phyloP scores from a whole-genome alignment of 2,888 invertebrate genomes.

The Hemaris fuciformis region DNA sequence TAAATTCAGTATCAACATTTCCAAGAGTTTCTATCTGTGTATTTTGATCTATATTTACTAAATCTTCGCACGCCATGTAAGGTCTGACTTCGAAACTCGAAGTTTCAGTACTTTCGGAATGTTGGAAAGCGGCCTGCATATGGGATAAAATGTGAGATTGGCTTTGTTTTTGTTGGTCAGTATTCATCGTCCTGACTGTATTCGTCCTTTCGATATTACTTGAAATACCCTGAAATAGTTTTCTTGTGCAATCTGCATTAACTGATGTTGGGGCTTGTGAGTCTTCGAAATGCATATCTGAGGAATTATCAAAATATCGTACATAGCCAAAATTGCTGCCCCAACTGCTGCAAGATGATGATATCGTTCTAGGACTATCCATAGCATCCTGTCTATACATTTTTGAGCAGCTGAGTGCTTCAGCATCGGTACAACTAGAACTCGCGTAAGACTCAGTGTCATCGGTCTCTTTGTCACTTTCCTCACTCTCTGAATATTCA shows the following conservation, averaged over 20 bases:
- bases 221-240: conserved; percentile 53
- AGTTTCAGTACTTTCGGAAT: conserved; percentile 83
- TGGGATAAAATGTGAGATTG: conserved; percentile 36
- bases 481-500: conserved; percentile 67
- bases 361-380: conserved; percentile 71
- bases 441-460: conserved; percentile 66
- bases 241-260: conserved; percentile 63
- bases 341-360: conserved; percentile 79
- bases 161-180: conserved; percentile 34
- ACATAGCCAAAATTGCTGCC: conserved; percentile 85
- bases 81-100: conserved; percentile 80
- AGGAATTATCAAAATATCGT: conserved; percentile 82
- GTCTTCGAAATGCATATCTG: conserved; percentile 63
- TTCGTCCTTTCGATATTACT: conserved; percentile 31
- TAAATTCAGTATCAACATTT: conserved; percentile 56
- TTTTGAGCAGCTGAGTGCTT: conserved; percentile 51
- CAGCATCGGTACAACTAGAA: conserved; percentile 63
- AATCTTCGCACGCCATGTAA: conserved; percentile 85
- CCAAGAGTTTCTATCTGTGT: conserved; percentile 73
- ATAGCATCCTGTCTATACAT: conserved; percentile 83
- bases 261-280: conserved; percentile 25
- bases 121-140: conserved; percentile 61
- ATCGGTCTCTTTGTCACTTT: conserved; percentile 67
- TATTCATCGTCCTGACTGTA: conserved; percentile 32
- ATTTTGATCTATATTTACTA: conserved; percentile 84